Base-by-base conservation (phyloP, 2,113 vertebrate genomes). In the Callaeas wilsoni region DNA sequence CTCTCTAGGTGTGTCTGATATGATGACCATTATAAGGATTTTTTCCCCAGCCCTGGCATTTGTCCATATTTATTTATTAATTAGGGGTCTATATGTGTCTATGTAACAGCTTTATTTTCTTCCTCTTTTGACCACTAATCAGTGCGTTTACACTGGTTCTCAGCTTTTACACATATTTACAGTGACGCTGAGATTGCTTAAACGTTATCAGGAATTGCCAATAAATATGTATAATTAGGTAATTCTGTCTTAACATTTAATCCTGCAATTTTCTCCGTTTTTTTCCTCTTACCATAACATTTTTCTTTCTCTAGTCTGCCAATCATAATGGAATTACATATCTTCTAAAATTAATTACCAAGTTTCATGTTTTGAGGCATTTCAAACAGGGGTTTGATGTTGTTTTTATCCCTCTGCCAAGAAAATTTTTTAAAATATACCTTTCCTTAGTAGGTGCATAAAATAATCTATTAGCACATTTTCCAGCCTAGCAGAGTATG, bases 401-500 rank as follows among this genome's bases (percentile, higher is more conserved):
- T 49, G 6, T 7, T 77, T 77, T 73, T 63, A n/a, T 44, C 15
- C 5, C 16, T 81, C 35, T 81, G 25, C 6, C 2, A 87, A 71
- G 3, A 18, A 35, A 62, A 5, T 3, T 13, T 12, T 30, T 60
- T 29, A 16, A 79, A 44, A 10, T 26, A 64, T 41, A 20, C 4
- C 9, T 56, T 80, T 70, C 18, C 6, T n/a, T 52, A 13, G 3
- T 29, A 16, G 0, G 1, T 42, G 7, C 6, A 42, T 41, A 56
- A 35, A 4, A 15, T 23, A 55, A 64, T 9, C 12, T 50, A 6
- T 20, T 42, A 39, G 8, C 12, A 55, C 3, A 26, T 32, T 75
- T 16, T 42, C 15, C 17, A 76, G 5, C 10, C 14, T 30, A 33
- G 49, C 6, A 27, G 39, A 68, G 3, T 6, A 52, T 21, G 10